A percentile compares a stretch with the other conserved stretches of the same genome.
Evolutionary conservation across 2,888 invertebrate species (phyloP).

Genomic region (Drosophila tanythrix): DNA sequence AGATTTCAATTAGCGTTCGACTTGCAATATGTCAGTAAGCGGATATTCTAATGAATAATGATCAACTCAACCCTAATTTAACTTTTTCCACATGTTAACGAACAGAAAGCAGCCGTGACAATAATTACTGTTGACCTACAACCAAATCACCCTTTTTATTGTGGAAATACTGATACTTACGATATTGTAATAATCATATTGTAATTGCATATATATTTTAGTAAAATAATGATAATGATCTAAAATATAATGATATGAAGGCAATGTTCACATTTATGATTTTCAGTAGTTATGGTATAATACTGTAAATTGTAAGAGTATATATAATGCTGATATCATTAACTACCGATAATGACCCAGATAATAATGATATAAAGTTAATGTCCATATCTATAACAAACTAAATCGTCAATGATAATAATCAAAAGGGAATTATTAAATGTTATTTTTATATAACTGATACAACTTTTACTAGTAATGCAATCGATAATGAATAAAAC

Average conservation of each 20-base stretch:
- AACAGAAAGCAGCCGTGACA: background rate
- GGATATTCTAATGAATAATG: conserved; percentile 41
- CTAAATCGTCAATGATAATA: background rate
- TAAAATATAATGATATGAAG: background rate
- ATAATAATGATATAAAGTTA: background rate
- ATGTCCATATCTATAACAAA: background rate
- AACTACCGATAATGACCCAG: background rate
- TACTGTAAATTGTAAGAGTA: background rate
- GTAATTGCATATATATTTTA: background rate
- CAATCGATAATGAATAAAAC: background rate
- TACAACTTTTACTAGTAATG: background rate
- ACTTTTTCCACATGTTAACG: background rate
- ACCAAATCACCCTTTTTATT: background rate
- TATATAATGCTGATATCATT: background rate
- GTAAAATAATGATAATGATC: background rate
- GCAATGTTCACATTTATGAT: background rate
- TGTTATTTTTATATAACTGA: background rate
- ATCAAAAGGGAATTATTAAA: background rate
- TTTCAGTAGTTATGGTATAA: background rate
- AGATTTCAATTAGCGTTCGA: conserved; percentile 34
- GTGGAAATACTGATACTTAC: background rate
- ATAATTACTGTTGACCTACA: conserved; percentile 9
- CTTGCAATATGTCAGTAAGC: conserved; percentile 16
- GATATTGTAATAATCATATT: background rate
- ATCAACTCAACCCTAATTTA: conserved; percentile 22